Evolutionary conservation across 2,888 invertebrate species (phyloP).

Genomic region (Harmothoe impar): DNA sequence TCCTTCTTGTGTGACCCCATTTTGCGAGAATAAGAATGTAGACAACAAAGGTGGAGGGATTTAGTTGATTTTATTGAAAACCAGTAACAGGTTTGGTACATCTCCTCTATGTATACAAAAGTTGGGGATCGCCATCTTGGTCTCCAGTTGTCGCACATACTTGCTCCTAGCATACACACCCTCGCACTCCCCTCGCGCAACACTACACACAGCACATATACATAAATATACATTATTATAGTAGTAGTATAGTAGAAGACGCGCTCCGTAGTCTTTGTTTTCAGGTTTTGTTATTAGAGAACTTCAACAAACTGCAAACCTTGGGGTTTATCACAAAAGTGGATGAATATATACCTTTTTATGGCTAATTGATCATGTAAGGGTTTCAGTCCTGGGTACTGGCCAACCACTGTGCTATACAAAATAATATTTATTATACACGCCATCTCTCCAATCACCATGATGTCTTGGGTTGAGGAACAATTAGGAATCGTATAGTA

Average conservation of each 20-base stretch:
- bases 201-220: too few relatives aligned
- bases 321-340: constrained; percentile 38
- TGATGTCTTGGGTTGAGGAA: too few relatives aligned
- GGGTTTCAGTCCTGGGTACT: not conserved
- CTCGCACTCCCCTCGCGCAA: not conserved
- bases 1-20: too few relatives aligned
- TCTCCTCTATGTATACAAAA: constrained; percentile 37
- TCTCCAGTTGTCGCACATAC: not conserved
- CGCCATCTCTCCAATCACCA: too few relatives aligned
- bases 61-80: constrained; percentile 57
- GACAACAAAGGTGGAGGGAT: constrained; percentile 20
- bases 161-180: not conserved
- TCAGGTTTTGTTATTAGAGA: too few relatives aligned
- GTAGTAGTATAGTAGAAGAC: not conserved
- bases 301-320: constrained; percentile 37
- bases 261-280: not conserved
- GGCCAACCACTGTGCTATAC: constrained; percentile 10
- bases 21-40: not conserved
- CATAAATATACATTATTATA: too few relatives aligned
- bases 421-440: not conserved
- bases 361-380: constrained; percentile 10
- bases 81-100: constrained; percentile 41
- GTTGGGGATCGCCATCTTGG: constrained; percentile 27
- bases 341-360: not conserved
- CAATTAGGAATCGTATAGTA: too few relatives aligned